Evolutionary conservation across 2,797 vertebrate species (phyloP), one percentile per base, ranked within the genome.

Genomic region (Miichthys miiuy): DNA sequence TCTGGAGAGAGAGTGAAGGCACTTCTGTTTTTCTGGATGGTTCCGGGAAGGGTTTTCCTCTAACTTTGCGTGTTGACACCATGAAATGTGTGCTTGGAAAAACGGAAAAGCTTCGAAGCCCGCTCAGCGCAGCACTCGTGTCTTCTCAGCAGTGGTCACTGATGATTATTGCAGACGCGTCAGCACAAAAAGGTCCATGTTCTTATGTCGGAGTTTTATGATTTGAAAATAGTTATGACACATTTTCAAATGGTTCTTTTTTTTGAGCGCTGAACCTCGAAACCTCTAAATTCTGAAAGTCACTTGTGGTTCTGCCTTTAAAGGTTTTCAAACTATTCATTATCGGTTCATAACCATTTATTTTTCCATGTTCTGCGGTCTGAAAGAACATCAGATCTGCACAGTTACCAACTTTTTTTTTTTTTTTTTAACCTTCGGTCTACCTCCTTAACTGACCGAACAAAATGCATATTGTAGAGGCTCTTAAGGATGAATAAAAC

Each of bases 61-160:
- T 55, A 63, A 72, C 52, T 80, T 51, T 41, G 68, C 56, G 87
- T 73, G 87, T 86, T 87, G 91, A 92, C 91, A 90, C 83, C 79
- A 67, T 89, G 91, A 92, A 89, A 75, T 91, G 89, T 87, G 87
- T 38, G 75, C 81, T 91, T 9, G 34, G 34, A 87, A 84, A 91
- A 73, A 68, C 25, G n/a, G 34, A 38, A 79, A 77, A 1, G 57
- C 63, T 75, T 71, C 60, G 68, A 72, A 77, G 81, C 81, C 20
- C 82, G 88, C 82, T 90, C 87, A 81, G 80, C 78, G 18, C 80
- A 5, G 58, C 5, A 55, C 76, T 71, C 5, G 48, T 50, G 68
- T 83, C 83, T 62, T 72, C 77, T 66, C 75, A 63, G 79, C 66
- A 54, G 78, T 2, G 6, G 42, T 42, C 70, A 20, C 80, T 89